Percentiles rank a stretch among this genome's conserved stretches.
Evolutionary conservation across 2,797 vertebrate genomes (phyloP).

Genomic region (Myiotriccus ornatus): DNA sequence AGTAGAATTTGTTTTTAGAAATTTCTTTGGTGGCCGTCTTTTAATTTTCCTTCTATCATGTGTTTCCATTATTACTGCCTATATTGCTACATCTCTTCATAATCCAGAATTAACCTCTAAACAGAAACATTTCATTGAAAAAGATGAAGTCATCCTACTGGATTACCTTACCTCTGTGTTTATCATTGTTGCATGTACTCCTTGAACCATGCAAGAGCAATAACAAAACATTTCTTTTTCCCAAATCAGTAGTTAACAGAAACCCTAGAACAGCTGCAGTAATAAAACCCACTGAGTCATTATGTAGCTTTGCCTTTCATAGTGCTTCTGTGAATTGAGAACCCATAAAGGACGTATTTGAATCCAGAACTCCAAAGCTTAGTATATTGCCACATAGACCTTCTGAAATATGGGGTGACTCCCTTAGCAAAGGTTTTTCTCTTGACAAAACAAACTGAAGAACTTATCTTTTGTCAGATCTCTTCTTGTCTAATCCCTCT

Average conservation of each 20-base stretch:
- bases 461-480: neutral
- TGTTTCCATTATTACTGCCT: neutral
- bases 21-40: neutral
- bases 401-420: neutral
- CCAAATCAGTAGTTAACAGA: constrained; percentile 69
- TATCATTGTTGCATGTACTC: constrained; percentile 1
- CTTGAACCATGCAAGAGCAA: constrained; percentile 38
- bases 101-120: neutral
- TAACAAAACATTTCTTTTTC: constrained; percentile 71
- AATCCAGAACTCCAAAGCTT: constrained; percentile 23
- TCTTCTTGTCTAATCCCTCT: neutral
- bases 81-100: neutral
- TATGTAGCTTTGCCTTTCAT: constrained; percentile 71
- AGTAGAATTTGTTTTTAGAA: neutral
- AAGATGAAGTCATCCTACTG: neutral
- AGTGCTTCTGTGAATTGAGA: constrained; percentile 63
- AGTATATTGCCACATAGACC: neutral
- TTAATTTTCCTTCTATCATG: neutral
- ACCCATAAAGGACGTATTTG: constrained; percentile 39
- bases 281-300: constrained; percentile 72
- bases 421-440: neutral
- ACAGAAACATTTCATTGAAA: constrained; percentile 6
- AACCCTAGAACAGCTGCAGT: constrained; percentile 64
- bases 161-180: constrained; percentile 38
- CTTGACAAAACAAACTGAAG: neutral